These are phyloP conservation scores for Sula dactylatra DNA, from an alignment of 2,113 vertebrate species.

Conservation along the genomic window DNA sequence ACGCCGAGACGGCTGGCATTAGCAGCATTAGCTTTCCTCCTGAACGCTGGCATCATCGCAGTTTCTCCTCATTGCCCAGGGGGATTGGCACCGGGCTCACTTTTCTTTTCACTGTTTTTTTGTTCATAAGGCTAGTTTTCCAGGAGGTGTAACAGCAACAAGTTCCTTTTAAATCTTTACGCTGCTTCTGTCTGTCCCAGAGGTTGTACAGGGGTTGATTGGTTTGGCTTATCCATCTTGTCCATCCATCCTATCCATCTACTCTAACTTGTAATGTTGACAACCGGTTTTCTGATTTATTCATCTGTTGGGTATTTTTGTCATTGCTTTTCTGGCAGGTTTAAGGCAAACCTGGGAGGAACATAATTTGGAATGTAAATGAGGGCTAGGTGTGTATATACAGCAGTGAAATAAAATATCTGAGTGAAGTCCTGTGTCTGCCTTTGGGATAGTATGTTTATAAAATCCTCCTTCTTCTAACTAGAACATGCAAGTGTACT, in stretches of 20 bases:
- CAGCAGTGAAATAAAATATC: neutral
- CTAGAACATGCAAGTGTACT: fast-evolving
- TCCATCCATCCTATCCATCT: too few species aligned
- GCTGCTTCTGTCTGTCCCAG: fast-evolving
- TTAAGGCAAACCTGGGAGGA: neutral
- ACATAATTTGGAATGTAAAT: neutral
- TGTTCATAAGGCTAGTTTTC: fast-evolving
- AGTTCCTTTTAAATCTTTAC: neutral
- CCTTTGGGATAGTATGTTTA: neutral
- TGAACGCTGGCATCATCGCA: neutral
- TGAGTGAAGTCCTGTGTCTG: neutral
- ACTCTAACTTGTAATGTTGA: fast-evolving
- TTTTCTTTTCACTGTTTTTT: neutral
- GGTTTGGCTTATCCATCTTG: fast-evolving
- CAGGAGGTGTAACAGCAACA: neutral
- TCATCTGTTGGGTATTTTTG: neutral
- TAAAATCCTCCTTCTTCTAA: neutral
- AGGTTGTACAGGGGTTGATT: fast-evolving
- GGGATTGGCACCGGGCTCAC: fast-evolving
- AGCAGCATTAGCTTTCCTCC: neutral
- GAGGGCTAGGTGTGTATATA: neutral
- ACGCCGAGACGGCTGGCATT: neutral
- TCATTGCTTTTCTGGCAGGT: neutral
- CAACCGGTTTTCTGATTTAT: fast-evolving
- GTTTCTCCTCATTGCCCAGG: neutral